A percentile compares a stretch with the other conserved stretches of the same genome.
Conservation (phyloP, 2,797 vertebrate genomes). For the Melanotaenia maccullochi region DNA sequence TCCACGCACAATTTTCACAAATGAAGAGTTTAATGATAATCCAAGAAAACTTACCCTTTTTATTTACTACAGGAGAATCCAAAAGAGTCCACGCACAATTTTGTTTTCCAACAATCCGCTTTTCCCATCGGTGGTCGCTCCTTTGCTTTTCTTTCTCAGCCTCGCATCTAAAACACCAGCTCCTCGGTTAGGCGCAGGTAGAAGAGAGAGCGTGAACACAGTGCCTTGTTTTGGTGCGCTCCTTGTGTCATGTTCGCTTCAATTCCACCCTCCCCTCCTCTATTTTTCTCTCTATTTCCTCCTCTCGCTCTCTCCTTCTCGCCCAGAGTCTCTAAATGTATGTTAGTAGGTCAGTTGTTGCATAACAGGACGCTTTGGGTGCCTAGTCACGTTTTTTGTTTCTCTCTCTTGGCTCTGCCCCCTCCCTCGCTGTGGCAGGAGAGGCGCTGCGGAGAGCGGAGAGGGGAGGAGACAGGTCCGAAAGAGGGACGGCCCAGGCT, state of each 20-base stretch:
- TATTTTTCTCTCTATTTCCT: slow-evolving; percentile 30
- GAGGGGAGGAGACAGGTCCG: slow-evolving; percentile 40
- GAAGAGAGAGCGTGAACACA: slow-evolving; percentile 53
- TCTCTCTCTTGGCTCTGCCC: slow-evolving; percentile 65
- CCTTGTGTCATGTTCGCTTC: slow-evolving; percentile 77
- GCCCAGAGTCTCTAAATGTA: slow-evolving; percentile 80
- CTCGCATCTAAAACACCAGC: slow-evolving; percentile 38
- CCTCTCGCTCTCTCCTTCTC: slow-evolving; percentile 39
- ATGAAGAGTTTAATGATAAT: neutral
- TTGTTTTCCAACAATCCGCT: slow-evolving; percentile 41
- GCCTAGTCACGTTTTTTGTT: slow-evolving; percentile 86
- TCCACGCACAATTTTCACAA: neutral
- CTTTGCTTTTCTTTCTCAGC: neutral
- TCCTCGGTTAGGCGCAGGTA: slow-evolving; percentile 55
- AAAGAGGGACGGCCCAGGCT: slow-evolving; percentile 58
- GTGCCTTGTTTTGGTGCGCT: slow-evolving; percentile 73
- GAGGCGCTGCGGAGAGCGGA: slow-evolving; percentile 49
- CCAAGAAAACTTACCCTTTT: slow-evolving; percentile 54
- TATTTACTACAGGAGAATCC: slow-evolving; percentile 33
- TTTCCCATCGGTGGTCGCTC: slow-evolving; percentile 20
- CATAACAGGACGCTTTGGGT: slow-evolving; percentile 86
- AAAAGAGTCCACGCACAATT: slow-evolving; percentile 14
- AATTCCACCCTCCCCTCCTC: slow-evolving; percentile 64
- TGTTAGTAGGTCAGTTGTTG: slow-evolving; percentile 91
- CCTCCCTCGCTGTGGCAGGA: slow-evolving; percentile 68